Conservation (phyloP, 1,140 invertebrate genomes). For the Trichonephila inaurata region DNA sequence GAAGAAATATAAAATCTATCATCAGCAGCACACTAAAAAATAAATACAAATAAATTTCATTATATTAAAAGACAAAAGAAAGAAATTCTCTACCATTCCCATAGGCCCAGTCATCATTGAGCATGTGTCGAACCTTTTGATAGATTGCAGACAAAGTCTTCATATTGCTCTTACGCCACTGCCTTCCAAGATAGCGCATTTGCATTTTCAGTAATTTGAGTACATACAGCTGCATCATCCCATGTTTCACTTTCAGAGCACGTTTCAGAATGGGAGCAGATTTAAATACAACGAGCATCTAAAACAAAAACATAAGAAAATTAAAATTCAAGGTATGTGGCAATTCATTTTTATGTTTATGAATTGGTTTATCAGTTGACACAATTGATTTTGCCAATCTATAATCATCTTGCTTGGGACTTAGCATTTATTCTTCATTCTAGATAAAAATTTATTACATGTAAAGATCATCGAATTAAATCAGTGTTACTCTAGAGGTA, state of each 20-base stretch:
- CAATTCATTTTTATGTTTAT: too few relatives aligned
- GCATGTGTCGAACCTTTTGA: slow-evolving; percentile 91
- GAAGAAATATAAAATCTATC: too few relatives aligned
- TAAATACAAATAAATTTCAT: too few relatives aligned
- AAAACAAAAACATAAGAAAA: slow-evolving; percentile 78
- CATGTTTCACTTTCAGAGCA: slow-evolving; percentile 95
- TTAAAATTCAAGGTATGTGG: too few relatives aligned
- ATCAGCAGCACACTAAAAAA: too few relatives aligned
- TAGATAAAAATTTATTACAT: too few relatives aligned
- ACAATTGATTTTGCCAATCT: too few relatives aligned
- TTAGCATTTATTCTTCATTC: too few relatives aligned
- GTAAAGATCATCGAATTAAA: too few relatives aligned
- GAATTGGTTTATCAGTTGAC: too few relatives aligned
- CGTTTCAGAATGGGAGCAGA: slow-evolving; percentile 98
- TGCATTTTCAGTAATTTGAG: slow-evolving; percentile 99
- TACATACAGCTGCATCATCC: slow-evolving; percentile 99
- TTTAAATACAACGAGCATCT: slow-evolving; percentile 99
- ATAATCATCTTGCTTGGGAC: too few relatives aligned
- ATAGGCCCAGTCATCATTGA: slow-evolving; percentile 99
- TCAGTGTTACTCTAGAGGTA: too few relatives aligned
- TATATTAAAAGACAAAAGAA: neutral
- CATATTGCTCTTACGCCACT: slow-evolving; percentile 99
- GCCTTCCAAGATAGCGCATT: slow-evolving; percentile 98
- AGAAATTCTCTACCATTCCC: slow-evolving; percentile 88
- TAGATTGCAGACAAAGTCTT: slow-evolving; percentile 99